Evolutionary conservation across 1,140 invertebrate species (phyloP), one percentile per base, ranked within the genome.

Genomic region (Drosophila murphyi): DNA sequence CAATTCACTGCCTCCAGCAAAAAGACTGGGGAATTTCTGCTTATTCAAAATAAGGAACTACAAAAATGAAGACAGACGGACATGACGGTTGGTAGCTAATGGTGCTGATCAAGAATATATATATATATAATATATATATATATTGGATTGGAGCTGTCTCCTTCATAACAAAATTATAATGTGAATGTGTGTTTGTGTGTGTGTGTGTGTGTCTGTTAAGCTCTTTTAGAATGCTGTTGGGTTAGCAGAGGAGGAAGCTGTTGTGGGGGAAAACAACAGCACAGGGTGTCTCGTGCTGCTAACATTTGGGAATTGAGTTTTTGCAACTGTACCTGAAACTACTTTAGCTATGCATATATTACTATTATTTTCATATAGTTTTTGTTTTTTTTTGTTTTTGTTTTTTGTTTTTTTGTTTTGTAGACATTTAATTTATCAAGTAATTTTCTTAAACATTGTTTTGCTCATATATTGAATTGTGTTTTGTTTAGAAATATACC

Each of bases 311-410:
- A 39, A 39, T 39, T 56, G 54, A 51, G 55, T 41, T 37, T 20
- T 32, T 35, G 31, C 56, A 55, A 63, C 45, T 65, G 69, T 72
- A 72, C 47, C 61, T 55, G 63, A 68, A 55, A 68, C 71, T 73
- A 69, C 64, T 34, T 73, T 61, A 69, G 56, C 71, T 69, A 72
- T 67, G 70, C 63, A 54, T 61, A 70, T 56, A 70, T 56, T 69
- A 69, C 56, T 69, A 73, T 73, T 69, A 60, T 60, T 45, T 31
- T 59, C 45, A 4, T 20, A 20, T 20, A 20, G 20, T 20, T 20
- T 20, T 20, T 20, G 20, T 2, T 20, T 20, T 55, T 39, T 41
- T 29, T 12, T 12, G 29, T 7, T 47, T 48, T 51, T 28, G 5
- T 41, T 63, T 50, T 41, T 57, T 47, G 10, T 12, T 12, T 48